Conservation (phyloP, 2,797 vertebrate genomes). For the Poeciliopsis presidionis region DNA sequence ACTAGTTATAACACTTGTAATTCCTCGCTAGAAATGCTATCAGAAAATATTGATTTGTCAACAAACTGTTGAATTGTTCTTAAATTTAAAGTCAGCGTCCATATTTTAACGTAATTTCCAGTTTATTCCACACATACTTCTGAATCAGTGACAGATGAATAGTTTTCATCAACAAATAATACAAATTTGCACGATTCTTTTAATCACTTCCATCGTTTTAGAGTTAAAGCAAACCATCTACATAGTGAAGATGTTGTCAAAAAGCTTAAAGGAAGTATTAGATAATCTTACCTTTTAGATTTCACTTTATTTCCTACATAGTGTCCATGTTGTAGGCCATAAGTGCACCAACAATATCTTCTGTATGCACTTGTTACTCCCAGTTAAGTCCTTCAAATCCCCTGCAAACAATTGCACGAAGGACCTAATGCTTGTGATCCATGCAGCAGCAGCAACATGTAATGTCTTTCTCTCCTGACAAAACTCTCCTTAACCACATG, state of each 20-base stretch:
- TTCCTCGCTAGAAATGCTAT: not conserved
- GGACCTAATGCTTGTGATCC: constrained; percentile 49
- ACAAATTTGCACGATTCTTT: not conserved
- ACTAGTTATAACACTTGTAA: not conserved
- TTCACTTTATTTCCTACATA: constrained; percentile 37
- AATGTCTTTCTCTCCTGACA: constrained; percentile 74
- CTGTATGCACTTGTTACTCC: constrained; percentile 68
- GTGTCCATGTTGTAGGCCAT: constrained; percentile 49
- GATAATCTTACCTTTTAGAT: constrained; percentile 58
- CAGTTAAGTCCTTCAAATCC: constrained; percentile 75
- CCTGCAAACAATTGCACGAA: constrained; percentile 70
- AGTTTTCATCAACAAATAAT: not conserved
- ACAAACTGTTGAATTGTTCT: not conserved
- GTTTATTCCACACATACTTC: not conserved
- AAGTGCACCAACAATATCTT: constrained; percentile 62
- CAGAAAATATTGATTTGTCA: not conserved
- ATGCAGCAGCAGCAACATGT: constrained; percentile 53
- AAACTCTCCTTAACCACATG: constrained; percentile 74
- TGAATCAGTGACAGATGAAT: not conserved
- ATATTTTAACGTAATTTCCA: not conserved
- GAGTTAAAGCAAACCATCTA: not conserved
- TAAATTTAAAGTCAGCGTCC: not conserved
- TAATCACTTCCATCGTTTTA: not conserved
- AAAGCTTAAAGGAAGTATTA: constrained; percentile 13
- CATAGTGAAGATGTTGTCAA: not conserved